A percentile compares a stretch with the other conserved stretches of the same genome.
Conservation (phyloP, 64 coral and sea anemone species). For the Actinia tenebrosa region DNA sequence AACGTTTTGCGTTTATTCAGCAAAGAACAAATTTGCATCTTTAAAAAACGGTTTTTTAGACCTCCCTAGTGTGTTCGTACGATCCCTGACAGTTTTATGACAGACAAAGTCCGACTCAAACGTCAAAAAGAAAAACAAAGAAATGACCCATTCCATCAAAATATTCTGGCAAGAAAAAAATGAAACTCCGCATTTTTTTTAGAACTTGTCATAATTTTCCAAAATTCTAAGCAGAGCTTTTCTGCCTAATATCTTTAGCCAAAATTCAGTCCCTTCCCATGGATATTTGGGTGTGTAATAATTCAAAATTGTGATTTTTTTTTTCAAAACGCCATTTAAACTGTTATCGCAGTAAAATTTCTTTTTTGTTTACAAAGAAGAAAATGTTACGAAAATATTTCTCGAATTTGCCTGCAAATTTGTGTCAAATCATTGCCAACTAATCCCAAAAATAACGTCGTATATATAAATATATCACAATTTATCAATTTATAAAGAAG, state of each 20-base stretch:
- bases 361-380: neutral
- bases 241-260: too few species aligned
- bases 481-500: neutral
- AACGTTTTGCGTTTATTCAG: neutral
- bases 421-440: neutral
- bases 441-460: neutral
- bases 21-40: constrained; percentile 6
- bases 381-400: neutral
- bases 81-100: constrained; percentile 1
- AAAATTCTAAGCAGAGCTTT: neutral
- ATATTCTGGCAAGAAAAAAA: neutral
- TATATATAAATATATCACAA: neutral
- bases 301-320: neutral
- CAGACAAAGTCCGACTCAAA: neutral
- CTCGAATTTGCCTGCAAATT: neutral
- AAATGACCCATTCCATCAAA: neutral
- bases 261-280: neutral
- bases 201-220: neutral
- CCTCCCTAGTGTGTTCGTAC: neutral
- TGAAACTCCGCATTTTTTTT: neutral
- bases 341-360: neutral
- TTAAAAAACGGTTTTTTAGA: constrained; percentile 8
- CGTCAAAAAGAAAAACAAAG: neutral
- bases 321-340: neutral
- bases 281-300: neutral